Base-by-base conservation (phyloP, 2,113 vertebrate species). In the Pluvialis apricaria region DNA sequence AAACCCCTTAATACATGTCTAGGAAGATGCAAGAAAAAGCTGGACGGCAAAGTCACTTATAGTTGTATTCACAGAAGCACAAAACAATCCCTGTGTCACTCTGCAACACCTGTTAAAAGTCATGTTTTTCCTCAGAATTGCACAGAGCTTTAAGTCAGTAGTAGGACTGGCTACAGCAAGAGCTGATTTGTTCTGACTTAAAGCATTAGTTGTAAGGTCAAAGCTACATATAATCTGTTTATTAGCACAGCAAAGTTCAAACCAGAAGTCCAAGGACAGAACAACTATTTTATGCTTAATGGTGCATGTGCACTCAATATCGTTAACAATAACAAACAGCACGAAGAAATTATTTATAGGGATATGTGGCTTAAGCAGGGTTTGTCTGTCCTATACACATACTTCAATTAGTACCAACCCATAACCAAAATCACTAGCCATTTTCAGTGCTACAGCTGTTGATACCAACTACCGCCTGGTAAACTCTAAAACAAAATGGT, bases 251-350 rank as follows among this genome's bases (percentile, higher is more conserved):
- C 19, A 83, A 66, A 52, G 40, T 45, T 52, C 28, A 44, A 26
- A 42, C 16, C 21, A 9, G 5, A 12, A 24, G 10, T 7, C 4
- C 55, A 77, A 62, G 47, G 42, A 51, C 38, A 16, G 45, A 66
- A 38, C 4, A 38, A 8, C 7, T n/a, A 28, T 14, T 13, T 24
- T 60, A 25, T 2, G 14, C 24, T 36, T 77, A 36, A 11, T 1
- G 28, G 25, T 8, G 17, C 2, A 0, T 36, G 25, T 10, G 28
- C 31, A 15, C 22, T 7, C 55, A 36, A 6, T 3, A 34, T 4
- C 2, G 2, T 5, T 32, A 40, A n/a, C n/a, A n/a, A n/a, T n/a
- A n/a, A n/a, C n/a, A n/a, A n/a, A n/a, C n/a, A n/a, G n/a, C n/a
- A n/a, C n/a, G n/a, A n/a, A n/a, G n/a, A n/a, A n/a, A n/a, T n/a